phyloP scores from a whole-genome alignment of 1,140 invertebrate species.

The Panulirus ornatus region DNA sequence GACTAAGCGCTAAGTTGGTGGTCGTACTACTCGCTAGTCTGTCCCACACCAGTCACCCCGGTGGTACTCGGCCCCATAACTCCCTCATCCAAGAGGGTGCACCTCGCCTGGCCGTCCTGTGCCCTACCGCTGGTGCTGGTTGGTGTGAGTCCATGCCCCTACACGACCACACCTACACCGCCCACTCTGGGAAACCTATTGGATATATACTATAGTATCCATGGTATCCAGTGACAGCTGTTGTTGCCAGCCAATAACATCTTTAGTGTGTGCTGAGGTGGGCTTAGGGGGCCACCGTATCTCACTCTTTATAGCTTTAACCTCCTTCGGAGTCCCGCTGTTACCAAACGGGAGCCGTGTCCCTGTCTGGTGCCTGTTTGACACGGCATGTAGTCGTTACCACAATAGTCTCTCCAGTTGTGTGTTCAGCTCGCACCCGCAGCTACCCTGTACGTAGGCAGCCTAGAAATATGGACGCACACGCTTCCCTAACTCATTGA shows the following conservation, averaged over 20 bases:
- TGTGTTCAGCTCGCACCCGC: conserved; percentile 66
- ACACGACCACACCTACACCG: conserved; percentile 59
- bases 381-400: conserved; percentile 59
- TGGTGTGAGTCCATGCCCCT: conserved; percentile 42
- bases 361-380: conserved; percentile 36
- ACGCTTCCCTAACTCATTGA: conserved; percentile 68
- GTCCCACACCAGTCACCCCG: conserved; percentile 32
- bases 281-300: conserved; percentile 49
- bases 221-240: conserved; percentile 42
- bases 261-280: conserved; percentile 37
- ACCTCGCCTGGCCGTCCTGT: conserved; percentile 50
- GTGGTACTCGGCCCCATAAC: conserved; percentile 51
- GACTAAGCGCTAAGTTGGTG: conserved; percentile 43
- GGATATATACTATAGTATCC: conserved; percentile 41
- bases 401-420: conserved; percentile 65
- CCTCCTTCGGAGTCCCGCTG: conserved; percentile 58
- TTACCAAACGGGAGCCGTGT: conserved; percentile 62
- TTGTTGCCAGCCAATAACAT: conserved; percentile 53
- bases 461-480: conserved; percentile 68
- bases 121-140: conserved; percentile 36
- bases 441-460: conserved; percentile 68
- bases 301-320: conserved; percentile 66
- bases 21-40: background rate
- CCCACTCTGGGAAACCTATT: conserved; percentile 42
- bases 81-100: conserved; percentile 39